phyloP scores from a whole-genome alignment of 2,113 vertebrate genomes.

The Siniperca knerii region DNA sequence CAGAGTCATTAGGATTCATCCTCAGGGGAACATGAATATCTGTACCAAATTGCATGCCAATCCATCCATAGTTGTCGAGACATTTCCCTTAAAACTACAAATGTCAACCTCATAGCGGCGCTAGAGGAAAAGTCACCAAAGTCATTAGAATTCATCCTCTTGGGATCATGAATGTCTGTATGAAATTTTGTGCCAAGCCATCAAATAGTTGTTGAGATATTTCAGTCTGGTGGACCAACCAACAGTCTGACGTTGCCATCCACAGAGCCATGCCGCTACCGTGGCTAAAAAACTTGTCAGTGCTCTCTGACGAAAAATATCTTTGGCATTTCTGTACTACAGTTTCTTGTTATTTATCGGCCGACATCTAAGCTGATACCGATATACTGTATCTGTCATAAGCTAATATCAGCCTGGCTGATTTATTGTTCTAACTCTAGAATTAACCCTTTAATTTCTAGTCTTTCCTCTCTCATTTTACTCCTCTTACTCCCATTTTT shows the following conservation, averaged over 20 bases:
- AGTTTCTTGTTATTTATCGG: not conserved
- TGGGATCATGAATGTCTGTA: no score
- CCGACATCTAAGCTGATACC: not conserved
- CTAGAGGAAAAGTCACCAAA: no score
- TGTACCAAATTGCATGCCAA: not conserved
- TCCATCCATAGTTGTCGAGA: not conserved
- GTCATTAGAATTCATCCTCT: no score
- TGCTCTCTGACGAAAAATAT: not conserved
- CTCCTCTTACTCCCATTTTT: not conserved
- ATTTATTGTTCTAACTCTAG: no score
- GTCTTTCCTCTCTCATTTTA: not conserved
- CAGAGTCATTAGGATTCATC: not conserved
- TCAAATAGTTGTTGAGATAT: no score
- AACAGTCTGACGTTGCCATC: no score
- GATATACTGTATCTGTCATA: no score
- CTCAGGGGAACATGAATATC: not conserved
- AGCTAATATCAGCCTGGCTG: not conserved
- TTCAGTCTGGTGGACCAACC: no score
- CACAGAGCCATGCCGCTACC: not conserved
- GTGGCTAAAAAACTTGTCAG: not conserved
- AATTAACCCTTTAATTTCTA: no score
- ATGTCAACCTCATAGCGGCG: no score
- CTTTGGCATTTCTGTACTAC: not conserved
- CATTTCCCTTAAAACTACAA: not conserved
- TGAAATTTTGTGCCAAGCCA: no score